Evolutionary conservation across 1,140 invertebrate species (phyloP).

Genomic region (Drosophila suzukii): DNA sequence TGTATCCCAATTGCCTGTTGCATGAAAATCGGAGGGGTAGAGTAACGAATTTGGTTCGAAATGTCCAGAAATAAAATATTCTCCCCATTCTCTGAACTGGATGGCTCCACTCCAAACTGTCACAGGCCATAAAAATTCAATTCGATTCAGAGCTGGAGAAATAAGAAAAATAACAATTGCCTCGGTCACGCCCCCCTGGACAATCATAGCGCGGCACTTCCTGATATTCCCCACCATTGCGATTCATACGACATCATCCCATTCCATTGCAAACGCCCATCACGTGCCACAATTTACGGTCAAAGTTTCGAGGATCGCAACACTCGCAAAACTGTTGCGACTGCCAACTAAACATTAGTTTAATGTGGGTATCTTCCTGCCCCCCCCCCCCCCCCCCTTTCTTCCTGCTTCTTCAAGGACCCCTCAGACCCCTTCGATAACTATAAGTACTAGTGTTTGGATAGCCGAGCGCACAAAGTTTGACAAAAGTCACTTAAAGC

Average conservation of each 20-base stretch:
- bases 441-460: conserved; percentile 71
- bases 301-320: conserved; percentile 75
- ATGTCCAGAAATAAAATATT: conserved; percentile 1
- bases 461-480: conserved; percentile 65
- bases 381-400: not conserved
- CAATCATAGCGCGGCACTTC: conserved; percentile 19
- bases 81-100: conserved; percentile 9
- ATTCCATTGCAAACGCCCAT: conserved; percentile 53
- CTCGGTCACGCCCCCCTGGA: conserved; percentile 54
- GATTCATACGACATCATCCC: conserved; percentile 19
- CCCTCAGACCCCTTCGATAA: conserved; percentile 56
- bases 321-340: conserved; percentile 77
- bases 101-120: conserved; percentile 55
- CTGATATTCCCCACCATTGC: conserved; percentile 18
- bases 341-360: conserved; percentile 81
- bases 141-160: conserved; percentile 37
- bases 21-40: not conserved
- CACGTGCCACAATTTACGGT: conserved; percentile 80
- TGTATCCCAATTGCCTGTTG: conserved; percentile 36
- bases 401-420: not conserved
- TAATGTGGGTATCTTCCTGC: conserved; percentile 56
- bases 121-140: conserved; percentile 79
- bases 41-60: conserved; percentile 6
- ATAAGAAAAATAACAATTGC: conserved; percentile 69
- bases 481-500: conserved; percentile 81